Evolutionary conservation across 2,888 invertebrate genomes (phyloP), one percentile per base, ranked within the genome.

Genomic region (Autographa pulchrina): DNA sequence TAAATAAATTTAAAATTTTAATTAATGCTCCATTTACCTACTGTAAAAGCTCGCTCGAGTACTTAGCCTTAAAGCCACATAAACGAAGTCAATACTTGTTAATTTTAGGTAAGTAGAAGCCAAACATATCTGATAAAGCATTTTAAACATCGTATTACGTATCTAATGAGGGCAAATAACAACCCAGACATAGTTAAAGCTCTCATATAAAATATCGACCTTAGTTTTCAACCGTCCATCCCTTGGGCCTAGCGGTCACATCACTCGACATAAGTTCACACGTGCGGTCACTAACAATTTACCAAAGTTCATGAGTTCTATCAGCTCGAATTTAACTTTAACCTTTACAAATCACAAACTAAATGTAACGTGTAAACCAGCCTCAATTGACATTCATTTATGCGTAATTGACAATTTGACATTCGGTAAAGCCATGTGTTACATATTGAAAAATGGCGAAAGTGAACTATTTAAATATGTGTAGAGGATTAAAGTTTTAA

Each of bases 381-480:
- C n/a, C n/a, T n/a, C n/a, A 48, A n/a, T n/a, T 48, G 48, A 48
- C 48, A 48, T 48, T 48, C 8, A 8, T 48, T n/a, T 48, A 48
- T 8, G 16, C 16, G 61, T 25, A 52, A 62, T 25, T 77, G 58
- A 65, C 11, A 25, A 52, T 59, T 25, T 77, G 58, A 65, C 11
- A 25, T 58, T 35, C 31, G 54, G n/a, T 65, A 48, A 72, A 64
- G 62, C 31, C 43, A 48, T n/a, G 48, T 48, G 48, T 8, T n/a
- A n/a, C n/a, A 48, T 8, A 48, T 48, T 48, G 6, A 48, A 43
- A 48, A n/a, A n/a, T 38, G 48, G 16, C 48, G 48, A n/a, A n/a
- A n/a, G n/a, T 48, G 48, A 48, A n/a, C 48, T 16, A 43, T 41
- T 41, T 41, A 14, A 41, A 14, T 41, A 13, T 9, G 13, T 41